Conservation (phyloP, 2,113 vertebrate species). For the Bubo bubo region DNA sequence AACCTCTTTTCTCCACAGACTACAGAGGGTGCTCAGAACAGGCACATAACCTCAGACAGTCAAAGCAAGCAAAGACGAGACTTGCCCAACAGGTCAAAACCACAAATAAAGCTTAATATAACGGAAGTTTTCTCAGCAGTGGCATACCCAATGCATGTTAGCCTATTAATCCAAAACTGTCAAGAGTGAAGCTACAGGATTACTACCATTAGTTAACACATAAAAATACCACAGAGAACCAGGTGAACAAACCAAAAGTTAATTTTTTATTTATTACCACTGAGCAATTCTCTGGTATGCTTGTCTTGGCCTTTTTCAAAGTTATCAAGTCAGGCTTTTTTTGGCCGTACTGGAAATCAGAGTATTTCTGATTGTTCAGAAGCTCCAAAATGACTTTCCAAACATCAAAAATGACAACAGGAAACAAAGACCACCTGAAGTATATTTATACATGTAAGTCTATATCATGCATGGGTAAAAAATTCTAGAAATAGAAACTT, state of each 20-base stretch:
- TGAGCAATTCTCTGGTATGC: constrained; percentile 3
- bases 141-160: background rate
- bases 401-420: background rate
- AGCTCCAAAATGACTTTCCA: background rate
- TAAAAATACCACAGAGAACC: background rate
- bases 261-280: background rate
- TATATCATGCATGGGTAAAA: background rate
- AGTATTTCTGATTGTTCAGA: background rate
- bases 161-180: background rate
- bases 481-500: background rate
- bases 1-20: background rate
- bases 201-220: background rate
- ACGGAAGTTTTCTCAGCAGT: background rate
- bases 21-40: background rate
- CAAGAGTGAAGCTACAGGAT: background rate
- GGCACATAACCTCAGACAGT: background rate
- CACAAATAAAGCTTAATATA: background rate
- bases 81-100: background rate
- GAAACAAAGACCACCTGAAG: background rate
- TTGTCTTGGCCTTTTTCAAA: background rate
- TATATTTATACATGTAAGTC: background rate
- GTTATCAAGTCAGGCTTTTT: background rate
- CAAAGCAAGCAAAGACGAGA: background rate
- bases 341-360: background rate
- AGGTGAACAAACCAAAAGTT: constrained; percentile 47